A percentile compares a stretch with the other conserved stretches of the same genome.
phyloP scores from a whole-genome alignment of 23 tunicate genomes.

The Ciona savignyi region DNA sequence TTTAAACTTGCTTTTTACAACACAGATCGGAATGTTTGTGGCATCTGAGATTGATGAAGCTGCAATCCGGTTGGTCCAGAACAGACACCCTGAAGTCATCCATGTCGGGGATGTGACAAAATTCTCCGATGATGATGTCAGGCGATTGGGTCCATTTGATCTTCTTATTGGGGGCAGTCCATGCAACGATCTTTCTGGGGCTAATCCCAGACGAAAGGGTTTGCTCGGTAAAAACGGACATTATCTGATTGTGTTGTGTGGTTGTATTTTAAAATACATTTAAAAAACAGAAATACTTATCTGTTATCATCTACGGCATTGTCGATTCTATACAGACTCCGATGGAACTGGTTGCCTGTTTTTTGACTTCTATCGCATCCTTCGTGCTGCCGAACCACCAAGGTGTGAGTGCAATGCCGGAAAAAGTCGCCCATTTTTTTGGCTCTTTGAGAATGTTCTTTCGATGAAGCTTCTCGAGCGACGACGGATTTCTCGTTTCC shows the following conservation, averaged over 20 bases:
- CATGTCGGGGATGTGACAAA: conserved; percentile 82
- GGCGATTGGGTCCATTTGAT: conserved; percentile 68
- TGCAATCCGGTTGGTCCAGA: conserved; percentile 68
- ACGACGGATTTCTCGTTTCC: conserved; percentile 35
- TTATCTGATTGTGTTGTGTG: too few species aligned
- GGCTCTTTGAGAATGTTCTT: conserved; percentile 89
- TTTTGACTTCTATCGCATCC: conserved; percentile 71
- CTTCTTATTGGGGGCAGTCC: conserved; percentile 64
- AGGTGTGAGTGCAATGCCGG: conserved; percentile 5
- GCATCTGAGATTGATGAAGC: conserved; percentile 84
- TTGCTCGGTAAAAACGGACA: conserved; percentile 22
- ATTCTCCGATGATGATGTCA: conserved; percentile 49
- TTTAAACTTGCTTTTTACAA: not conserved
- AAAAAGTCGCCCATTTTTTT: conserved; percentile 43
- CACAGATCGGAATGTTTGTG: conserved; percentile 49
- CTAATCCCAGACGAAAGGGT: conserved; percentile 38
- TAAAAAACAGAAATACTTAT: too few species aligned
- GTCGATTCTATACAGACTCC: conserved; percentile 7
- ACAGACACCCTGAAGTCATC: conserved; percentile 66
- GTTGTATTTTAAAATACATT: too few species aligned
- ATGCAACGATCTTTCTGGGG: conserved; percentile 70
- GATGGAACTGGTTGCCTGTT: conserved; percentile 79
- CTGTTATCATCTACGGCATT: too few species aligned
- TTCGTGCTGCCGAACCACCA: conserved; percentile 25
- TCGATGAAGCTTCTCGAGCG: conserved; percentile 69